Conservation (phyloP, 2,113 vertebrate genomes). For the Okapia johnstoni region DNA sequence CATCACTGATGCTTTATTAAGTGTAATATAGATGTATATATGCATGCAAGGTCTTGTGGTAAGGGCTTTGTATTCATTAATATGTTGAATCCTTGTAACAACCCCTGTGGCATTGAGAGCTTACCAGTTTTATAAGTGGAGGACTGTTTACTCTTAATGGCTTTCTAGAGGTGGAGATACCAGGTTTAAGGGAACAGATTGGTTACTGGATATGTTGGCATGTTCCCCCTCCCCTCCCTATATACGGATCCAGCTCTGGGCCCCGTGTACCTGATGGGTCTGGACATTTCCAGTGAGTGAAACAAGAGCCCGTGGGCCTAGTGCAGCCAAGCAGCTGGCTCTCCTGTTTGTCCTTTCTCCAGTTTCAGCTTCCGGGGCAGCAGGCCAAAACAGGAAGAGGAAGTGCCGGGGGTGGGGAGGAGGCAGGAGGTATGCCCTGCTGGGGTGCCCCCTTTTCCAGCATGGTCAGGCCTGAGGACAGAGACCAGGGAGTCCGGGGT, state of each 20-base stretch:
- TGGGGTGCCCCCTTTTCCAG: neutral
- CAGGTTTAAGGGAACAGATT: neutral
- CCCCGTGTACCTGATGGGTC: neutral
- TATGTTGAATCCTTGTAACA: neutral
- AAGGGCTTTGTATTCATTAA: neutral
- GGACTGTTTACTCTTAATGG: neutral
- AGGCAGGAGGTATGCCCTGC: neutral
- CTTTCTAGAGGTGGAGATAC: neutral
- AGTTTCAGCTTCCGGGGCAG: constrained; percentile 34
- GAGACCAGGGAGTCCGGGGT: neutral
- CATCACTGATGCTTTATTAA: neutral
- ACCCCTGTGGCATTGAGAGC: neutral
- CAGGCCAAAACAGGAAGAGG: constrained; percentile 63
- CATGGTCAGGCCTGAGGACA: neutral
- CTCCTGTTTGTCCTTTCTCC: neutral
- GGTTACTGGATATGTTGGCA: neutral
- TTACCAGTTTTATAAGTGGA: neutral
- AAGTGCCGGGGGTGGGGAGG: constrained; percentile 11
- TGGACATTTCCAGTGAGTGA: neutral
- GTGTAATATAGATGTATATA: neutral
- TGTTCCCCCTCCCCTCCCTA: too few species aligned
- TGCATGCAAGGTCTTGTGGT: neutral
- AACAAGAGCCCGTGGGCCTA: neutral
- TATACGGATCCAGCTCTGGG: neutral
- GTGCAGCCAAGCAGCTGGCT: neutral